These are phyloP conservation scores for Drosophila varians DNA, from an alignment of 1,140 invertebrate genomes.

Conservation along the genomic window DNA sequence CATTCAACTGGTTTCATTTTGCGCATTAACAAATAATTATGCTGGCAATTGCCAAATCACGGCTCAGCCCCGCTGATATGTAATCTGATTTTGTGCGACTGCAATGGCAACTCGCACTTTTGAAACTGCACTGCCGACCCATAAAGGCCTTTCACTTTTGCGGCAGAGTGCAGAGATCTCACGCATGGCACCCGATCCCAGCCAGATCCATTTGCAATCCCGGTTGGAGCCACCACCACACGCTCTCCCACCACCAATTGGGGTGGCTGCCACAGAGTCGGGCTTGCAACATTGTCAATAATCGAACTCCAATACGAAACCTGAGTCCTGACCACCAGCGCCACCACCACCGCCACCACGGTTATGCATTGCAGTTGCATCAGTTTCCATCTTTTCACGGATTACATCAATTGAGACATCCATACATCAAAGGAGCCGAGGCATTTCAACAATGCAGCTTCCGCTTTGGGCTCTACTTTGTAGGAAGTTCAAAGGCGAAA, in stretches of 20 bases:
- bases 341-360: background rate
- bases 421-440: slow-evolving; percentile 19
- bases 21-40: slow-evolving; percentile 62
- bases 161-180: slow-evolving; percentile 54
- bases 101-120: slow-evolving; percentile 7
- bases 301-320: slow-evolving; percentile 31
- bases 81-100: slow-evolving; percentile 68
- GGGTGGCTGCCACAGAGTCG: background rate
- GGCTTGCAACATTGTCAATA: slow-evolving; percentile 20
- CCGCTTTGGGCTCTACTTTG: slow-evolving; percentile 20
- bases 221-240: slow-evolving; percentile 1
- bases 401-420: background rate
- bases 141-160: slow-evolving; percentile 78
- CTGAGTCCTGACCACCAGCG: background rate
- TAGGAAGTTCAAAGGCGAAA: slow-evolving; percentile 27
- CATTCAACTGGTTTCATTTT: slow-evolving; percentile 64
- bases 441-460: slow-evolving; percentile 15
- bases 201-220: slow-evolving; percentile 13
- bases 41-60: slow-evolving; percentile 65
- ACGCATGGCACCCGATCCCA: slow-evolving; percentile 50
- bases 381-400: slow-evolving; percentile 18
- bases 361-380: slow-evolving; percentile 18
- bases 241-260: slow-evolving; percentile 1
- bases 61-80: slow-evolving; percentile 55
- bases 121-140: slow-evolving; percentile 50